Conservation (phyloP, 2,113 vertebrate species). For the Azemiops feae region DNA sequence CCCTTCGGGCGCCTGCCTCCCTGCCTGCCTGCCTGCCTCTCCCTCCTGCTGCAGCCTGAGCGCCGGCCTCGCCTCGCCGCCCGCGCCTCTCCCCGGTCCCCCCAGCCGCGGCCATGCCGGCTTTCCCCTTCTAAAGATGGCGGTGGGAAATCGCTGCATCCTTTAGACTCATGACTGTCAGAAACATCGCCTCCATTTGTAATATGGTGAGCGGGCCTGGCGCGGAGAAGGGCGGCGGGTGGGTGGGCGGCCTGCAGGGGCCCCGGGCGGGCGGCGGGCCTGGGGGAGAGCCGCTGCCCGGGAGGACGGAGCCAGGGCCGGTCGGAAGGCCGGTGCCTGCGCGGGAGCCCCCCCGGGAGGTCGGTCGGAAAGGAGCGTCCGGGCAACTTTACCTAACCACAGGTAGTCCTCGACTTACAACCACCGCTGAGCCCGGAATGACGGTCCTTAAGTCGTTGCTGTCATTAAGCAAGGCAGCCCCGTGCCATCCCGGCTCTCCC, state of each 20-base stretch:
- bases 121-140: conserved; percentile 87
- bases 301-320: too few species aligned
- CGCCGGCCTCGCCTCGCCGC: conserved; percentile 29
- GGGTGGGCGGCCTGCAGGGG: not conserved
- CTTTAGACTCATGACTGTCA: conserved; percentile 99
- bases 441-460: too few species aligned
- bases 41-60: not conserved
- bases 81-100: conserved; percentile 45
- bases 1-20: not conserved
- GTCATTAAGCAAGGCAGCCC: too few species aligned
- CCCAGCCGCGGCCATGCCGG: conserved; percentile 73
- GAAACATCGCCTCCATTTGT: conserved; percentile 99
- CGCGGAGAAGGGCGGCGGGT: not conserved
- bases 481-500: too few species aligned
- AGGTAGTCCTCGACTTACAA: not conserved
- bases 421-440: too few species aligned
- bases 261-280: not conserved
- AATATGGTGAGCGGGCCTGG: conserved; percentile 91
- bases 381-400: too few species aligned
- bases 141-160: conserved; percentile 82
- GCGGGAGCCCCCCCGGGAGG: not conserved
- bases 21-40: not conserved
- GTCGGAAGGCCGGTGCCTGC: too few species aligned
- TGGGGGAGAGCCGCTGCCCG: too few species aligned
- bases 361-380: not conserved